Percentiles rank a stretch among this genome's conserved stretches.
Conservation (phyloP, 2,113 vertebrate genomes). For the Cephalopholis sonnerati region DNA sequence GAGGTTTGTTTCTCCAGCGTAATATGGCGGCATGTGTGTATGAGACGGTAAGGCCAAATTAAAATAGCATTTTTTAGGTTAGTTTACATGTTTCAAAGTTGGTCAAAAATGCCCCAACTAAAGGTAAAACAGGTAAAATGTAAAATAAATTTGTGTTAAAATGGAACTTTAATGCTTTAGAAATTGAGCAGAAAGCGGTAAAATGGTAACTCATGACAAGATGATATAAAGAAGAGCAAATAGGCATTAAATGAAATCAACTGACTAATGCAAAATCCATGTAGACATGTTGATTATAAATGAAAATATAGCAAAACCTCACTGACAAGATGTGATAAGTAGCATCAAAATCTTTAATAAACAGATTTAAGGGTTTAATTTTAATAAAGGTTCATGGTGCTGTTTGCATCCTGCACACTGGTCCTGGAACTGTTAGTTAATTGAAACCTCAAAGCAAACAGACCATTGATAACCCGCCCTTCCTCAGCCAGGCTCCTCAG, state of each 20-base stretch:
- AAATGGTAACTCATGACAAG: neutral
- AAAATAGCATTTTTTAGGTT: too few species aligned
- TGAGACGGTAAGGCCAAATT: too few species aligned
- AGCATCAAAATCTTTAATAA: neutral
- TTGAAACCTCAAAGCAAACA: constrained; percentile 69
- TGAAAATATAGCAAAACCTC: neutral
- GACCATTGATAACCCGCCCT: constrained; percentile 38
- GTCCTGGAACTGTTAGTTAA: constrained; percentile 25
- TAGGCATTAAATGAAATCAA: neutral
- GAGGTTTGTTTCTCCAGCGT: neutral
- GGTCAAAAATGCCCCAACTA: neutral
- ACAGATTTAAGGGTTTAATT: neutral
- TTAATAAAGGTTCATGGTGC: neutral
- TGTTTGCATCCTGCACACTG: constrained; percentile 33
- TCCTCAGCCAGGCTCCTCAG: constrained; percentile 29
- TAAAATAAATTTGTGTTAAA: neutral
- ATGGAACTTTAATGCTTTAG: neutral
- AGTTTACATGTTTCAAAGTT: too few species aligned
- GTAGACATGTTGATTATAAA: neutral
- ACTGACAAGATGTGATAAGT: neutral
- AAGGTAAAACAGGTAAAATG: neutral
- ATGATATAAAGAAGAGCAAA: neutral
- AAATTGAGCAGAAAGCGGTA: too few species aligned
- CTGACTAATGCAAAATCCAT: neutral
- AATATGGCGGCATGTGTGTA: neutral